These are phyloP conservation scores for Protosalanx chinensis DNA, from an alignment of 2,797 vertebrate genomes.

Conservation along the genomic window DNA sequence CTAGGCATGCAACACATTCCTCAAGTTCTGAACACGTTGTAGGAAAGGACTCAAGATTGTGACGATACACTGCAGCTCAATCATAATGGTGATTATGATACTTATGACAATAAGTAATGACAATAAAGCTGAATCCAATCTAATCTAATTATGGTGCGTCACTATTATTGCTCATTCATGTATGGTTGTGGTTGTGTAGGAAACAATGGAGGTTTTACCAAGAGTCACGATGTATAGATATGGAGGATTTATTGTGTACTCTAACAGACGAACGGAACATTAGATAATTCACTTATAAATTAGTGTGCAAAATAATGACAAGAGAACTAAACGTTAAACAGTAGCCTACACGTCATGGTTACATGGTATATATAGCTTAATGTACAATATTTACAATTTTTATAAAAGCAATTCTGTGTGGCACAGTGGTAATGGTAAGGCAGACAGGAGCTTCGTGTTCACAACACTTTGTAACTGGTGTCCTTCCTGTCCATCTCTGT, in stretches of 20 bases:
- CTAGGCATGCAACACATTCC: not conserved
- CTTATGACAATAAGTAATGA: too few relatives aligned
- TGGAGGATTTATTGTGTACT: not conserved
- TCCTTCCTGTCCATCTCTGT: constrained; percentile 5
- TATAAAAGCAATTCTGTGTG: not conserved
- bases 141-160: not conserved
- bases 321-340: constrained; percentile 14
- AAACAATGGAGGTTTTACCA: not conserved
- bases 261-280: constrained; percentile 49
- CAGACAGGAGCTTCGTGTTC: constrained; percentile 5
- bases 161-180: not conserved
- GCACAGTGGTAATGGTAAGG: constrained; percentile 1
- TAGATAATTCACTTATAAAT: constrained; percentile 57
- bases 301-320: constrained; percentile 67
- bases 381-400: constrained; percentile 61
- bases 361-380: constrained; percentile 19
- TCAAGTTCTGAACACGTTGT: not conserved
- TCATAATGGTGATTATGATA: too few relatives aligned
- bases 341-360: constrained; percentile 35
- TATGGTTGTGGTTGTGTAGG: too few relatives aligned
- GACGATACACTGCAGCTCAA: too few relatives aligned
- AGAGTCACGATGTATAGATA: not conserved
- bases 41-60: not conserved
- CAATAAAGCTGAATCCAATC: too few relatives aligned
- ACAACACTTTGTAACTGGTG: constrained; percentile 35